These are phyloP conservation scores for Mugil cephalus DNA, from an alignment of 2,113 vertebrate genomes.

Conservation along the genomic window DNA sequence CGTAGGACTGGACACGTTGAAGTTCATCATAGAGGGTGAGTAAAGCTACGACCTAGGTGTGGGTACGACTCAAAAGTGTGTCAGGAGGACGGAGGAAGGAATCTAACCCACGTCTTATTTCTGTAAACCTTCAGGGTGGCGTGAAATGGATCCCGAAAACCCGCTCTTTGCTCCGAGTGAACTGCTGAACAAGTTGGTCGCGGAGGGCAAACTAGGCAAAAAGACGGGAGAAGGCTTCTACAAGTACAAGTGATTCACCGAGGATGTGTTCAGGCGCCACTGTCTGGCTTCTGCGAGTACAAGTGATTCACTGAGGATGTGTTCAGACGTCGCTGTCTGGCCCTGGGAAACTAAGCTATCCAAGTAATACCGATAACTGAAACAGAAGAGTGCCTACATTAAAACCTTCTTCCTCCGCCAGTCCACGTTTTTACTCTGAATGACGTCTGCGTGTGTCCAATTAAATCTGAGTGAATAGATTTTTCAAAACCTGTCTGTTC, in stretches of 20 bases:
- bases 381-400: constrained; percentile 11
- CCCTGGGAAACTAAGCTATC: neutral
- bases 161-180: constrained; percentile 87
- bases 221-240: constrained; percentile 97
- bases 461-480: constrained; percentile 38
- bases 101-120: neutral
- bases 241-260: constrained; percentile 86
- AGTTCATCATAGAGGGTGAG: constrained; percentile 96
- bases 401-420: constrained; percentile 1
- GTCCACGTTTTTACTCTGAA: constrained; percentile 1
- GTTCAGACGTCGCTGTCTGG: neutral
- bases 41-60: neutral
- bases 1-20: constrained; percentile 93
- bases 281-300: no score
- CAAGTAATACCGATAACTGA: neutral
- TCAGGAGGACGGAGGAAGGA: no score
- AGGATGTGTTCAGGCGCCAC: neutral
- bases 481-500: constrained; percentile 15
- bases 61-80: neutral
- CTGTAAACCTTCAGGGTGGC: constrained; percentile 87
- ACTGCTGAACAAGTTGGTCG: constrained; percentile 90
- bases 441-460: constrained; percentile 3
- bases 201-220: constrained; percentile 92
- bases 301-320: constrained; percentile 74
- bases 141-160: constrained; percentile 85